A percentile compares a stretch with the other conserved stretches of the same genome.
phyloP scores from a whole-genome alignment of 1,140 invertebrate species.

The Polypedilum vanderplanki region DNA sequence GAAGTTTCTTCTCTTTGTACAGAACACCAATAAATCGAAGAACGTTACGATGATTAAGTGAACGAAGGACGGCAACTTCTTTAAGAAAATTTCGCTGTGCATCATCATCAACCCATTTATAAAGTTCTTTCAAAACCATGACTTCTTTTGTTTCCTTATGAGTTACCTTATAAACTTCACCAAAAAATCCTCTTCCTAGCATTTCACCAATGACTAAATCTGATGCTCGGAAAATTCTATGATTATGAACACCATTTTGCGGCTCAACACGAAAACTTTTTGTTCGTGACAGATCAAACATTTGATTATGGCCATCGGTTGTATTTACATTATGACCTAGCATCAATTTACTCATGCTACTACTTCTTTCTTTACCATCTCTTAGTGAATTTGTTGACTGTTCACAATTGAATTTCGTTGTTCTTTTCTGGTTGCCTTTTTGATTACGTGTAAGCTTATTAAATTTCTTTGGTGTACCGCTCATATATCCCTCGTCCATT shows the following conservation, averaged over 20 bases:
- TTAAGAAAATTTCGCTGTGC: constrained; percentile 90
- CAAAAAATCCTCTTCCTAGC: constrained; percentile 88
- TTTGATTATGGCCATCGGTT: constrained; percentile 49
- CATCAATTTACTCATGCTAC: constrained; percentile 75
- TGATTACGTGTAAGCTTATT: background rate
- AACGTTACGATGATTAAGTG: constrained; percentile 82
- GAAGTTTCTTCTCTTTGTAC: constrained; percentile 85
- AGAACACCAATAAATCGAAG: constrained; percentile 87
- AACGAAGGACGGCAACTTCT: constrained; percentile 84
- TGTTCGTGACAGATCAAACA: constrained; percentile 71
- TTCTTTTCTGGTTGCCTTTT: constrained; percentile 37
- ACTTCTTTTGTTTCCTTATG: constrained; percentile 84
- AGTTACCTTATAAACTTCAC: constrained; percentile 84
- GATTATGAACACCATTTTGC: constrained; percentile 40
- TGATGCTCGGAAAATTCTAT: constrained; percentile 79
- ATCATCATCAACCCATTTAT: constrained; percentile 79
- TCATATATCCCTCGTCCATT: constrained; percentile 37
- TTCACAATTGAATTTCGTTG: constrained; percentile 2
- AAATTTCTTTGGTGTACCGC: constrained; percentile 31
- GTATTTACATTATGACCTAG: background rate
- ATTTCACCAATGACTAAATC: constrained; percentile 82
- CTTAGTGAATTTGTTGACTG: constrained; percentile 35
- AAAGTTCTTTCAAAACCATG: constrained; percentile 92
- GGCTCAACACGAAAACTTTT: constrained; percentile 81
- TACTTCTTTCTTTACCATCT: constrained; percentile 70